Percentiles rank a stretch among this genome's conserved stretches.
phyloP scores from a whole-genome alignment of 2,888 invertebrate species.

The Phania funesta region DNA sequence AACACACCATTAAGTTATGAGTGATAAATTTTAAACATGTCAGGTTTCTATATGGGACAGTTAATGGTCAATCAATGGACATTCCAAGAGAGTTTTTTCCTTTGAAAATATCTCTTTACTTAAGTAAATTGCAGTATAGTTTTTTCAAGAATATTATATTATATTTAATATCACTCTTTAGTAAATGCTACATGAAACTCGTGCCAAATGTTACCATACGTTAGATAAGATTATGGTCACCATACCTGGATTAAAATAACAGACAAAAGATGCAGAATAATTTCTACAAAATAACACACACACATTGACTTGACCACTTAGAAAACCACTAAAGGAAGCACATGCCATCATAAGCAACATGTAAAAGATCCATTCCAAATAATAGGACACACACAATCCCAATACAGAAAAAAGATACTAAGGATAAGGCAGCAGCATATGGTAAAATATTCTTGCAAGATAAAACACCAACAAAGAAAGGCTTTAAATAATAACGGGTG shows the following conservation, averaged over 20 bases:
- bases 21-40: no score
- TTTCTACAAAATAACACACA: slow-evolving; percentile 4
- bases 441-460: slow-evolving; percentile 26
- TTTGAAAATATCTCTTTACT: no score
- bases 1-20: no score
- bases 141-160: no score
- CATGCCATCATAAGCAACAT: slow-evolving; percentile 43
- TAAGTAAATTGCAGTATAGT: no score
- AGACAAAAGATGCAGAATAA: slow-evolving; percentile 40
- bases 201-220: slow-evolving; percentile 61
- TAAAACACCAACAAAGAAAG: not conserved
- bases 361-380: slow-evolving; percentile 2
- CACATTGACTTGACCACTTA: slow-evolving; percentile 57
- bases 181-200: slow-evolving; percentile 19
- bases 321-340: slow-evolving; percentile 59
- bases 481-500: not conserved
- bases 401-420: slow-evolving; percentile 25
- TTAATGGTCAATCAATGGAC: no score
- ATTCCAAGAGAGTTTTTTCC: no score
- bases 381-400: slow-evolving; percentile 54
- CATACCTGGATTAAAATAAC: slow-evolving; percentile 31
- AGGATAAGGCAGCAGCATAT: slow-evolving; percentile 55
- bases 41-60: no score
- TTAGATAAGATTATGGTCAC: slow-evolving; percentile 61
- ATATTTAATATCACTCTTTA: not conserved